Base-by-base conservation (phyloP, 92 coral and sea anemone genomes). In the Paragorgia papillata region DNA sequence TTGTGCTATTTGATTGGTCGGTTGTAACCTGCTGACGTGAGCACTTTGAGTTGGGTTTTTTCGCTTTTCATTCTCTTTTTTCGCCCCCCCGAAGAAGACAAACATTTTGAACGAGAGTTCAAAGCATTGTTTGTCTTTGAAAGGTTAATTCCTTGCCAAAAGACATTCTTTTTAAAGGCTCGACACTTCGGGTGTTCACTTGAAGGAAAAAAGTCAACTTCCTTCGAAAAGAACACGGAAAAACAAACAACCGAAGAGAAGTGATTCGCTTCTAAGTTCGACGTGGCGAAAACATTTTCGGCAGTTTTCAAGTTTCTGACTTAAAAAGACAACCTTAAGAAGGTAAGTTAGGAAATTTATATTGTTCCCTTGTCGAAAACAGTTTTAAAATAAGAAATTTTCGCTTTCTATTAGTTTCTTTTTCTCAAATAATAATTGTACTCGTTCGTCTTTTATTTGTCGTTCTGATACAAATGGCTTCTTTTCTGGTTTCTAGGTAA, bases 1-100 rank as follows among this genome's bases (percentile, higher is more conserved):
- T 71, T 3, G 20, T 29, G 62, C 28, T 12, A 71, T 53, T 32
- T 71, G 13, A 71, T 71, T 71, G 78, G 78, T 54, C 27, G 24
- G 29, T 37, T n/a, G 39, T 30, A 25, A 29, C 21, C 33, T 33
- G 27, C 34, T 71, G 31, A 39, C 78, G 78, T 71, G 32, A 71
- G 78, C 78, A 55, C 41, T 71, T 37, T 0, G 31, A 41, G 35
- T 53, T 21, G 40, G 25, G 53, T 71, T 71, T 33, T 13, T 70
- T 29, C 12, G 20, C 46, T 18, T 54, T 71, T 71, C 44, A 25
- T 51, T 51, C 63, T 71, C 44, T 27, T 71, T 53, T 53, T 31
- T 28, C 8, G n/a, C n/a, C n/a, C 31, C 9, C 62, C 62, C 30
- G 1, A 17, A 14, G 62, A 56, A 56, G 18, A 56, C 62, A 6